Conservation (phyloP, 2,888 invertebrate genomes). For the Gryllus longicercus region DNA sequence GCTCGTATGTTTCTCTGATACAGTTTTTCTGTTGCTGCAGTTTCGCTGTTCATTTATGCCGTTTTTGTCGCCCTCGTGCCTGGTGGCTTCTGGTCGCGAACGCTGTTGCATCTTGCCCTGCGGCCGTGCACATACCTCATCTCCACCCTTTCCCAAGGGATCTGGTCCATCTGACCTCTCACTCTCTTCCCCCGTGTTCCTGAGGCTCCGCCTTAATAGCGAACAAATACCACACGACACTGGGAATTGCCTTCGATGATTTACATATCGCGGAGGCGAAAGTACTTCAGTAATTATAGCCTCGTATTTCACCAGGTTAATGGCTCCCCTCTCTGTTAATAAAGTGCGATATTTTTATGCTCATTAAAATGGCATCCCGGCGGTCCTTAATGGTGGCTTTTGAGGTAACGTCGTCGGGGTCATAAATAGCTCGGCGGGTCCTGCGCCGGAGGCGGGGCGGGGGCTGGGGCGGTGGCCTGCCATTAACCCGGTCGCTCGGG, state of each 20-base stretch:
- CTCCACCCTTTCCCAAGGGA: no score
- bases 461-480: not conserved
- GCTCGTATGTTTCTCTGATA: no score
- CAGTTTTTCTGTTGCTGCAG: no score
- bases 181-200: no score
- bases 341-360: slow-evolving; percentile 17
- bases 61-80: no score
- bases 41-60: no score
- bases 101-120: no score
- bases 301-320: slow-evolving; percentile 17
- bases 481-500: not conserved
- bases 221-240: slow-evolving; percentile 17
- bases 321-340: slow-evolving; percentile 7
- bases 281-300: slow-evolving; percentile 4
- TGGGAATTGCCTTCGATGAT: not conserved
- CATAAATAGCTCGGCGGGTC: not conserved
- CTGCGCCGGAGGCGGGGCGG: not conserved
- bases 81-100: no score
- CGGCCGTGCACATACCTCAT: no score
- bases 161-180: no score
- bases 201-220: not conserved
- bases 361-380: slow-evolving; percentile 6
- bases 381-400: not conserved
- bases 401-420: slow-evolving; percentile 17
- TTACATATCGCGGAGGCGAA: not conserved